Percentiles rank a stretch among this genome's conserved stretches.
Evolutionary conservation across 2,113 vertebrate species (phyloP).

Genomic region (Physeter macrocephalus): DNA sequence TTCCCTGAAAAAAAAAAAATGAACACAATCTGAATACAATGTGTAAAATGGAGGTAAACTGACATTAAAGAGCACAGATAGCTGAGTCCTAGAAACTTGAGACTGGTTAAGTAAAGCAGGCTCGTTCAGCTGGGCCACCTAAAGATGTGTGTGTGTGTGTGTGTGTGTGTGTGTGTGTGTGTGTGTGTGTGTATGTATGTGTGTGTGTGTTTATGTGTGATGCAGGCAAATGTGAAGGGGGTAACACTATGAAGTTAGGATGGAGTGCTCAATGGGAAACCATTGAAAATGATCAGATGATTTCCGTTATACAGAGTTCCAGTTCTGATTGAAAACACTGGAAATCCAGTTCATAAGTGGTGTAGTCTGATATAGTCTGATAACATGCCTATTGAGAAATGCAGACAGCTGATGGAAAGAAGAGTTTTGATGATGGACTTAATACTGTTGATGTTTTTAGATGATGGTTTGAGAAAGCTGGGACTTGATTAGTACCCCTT

Average conservation of each 20-base stretch:
- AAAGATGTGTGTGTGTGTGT: neutral
- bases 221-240: neutral
- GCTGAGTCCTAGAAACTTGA: neutral
- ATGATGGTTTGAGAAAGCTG: conserved; percentile 33
- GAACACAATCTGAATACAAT: neutral
- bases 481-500: conserved; percentile 65
- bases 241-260: neutral
- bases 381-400: neutral
- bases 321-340: neutral
- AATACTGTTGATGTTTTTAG: neutral
- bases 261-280: neutral
- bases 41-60: neutral
- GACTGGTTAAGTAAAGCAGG: neutral
- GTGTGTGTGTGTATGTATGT: neutral
- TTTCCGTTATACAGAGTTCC: accelerated
- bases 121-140: neutral
- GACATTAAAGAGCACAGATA: neutral
- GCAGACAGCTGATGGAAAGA: accelerated
- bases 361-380: neutral
- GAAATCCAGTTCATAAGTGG: neutral
- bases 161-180: neutral
- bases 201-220: too few species aligned
- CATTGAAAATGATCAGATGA: neutral
- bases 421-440: neutral
- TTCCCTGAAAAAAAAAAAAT: neutral